These are phyloP conservation scores for Pongo pygmaeus DNA, from an alignment of 2,113 vertebrate genomes.

Conservation along the genomic window DNA sequence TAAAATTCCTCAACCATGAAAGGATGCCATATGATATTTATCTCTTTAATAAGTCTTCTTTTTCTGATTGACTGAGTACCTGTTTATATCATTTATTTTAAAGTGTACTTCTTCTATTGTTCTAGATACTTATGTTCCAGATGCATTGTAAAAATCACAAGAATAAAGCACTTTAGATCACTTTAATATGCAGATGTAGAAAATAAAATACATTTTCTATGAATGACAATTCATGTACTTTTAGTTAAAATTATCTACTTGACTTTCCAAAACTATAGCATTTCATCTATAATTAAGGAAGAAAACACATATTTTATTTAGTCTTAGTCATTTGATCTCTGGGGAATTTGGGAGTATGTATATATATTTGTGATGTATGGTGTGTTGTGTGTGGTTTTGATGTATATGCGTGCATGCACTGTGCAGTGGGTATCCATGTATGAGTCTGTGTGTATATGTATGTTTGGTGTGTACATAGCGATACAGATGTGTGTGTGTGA, in stretches of 20 bases:
- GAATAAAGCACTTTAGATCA: not conserved
- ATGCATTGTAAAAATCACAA: slow-evolving; percentile 13
- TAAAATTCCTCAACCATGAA: slow-evolving; percentile 42
- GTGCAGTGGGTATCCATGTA: not conserved
- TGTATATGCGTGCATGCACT: rapidly evolving
- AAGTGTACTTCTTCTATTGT: slow-evolving; percentile 33
- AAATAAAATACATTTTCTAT: not conserved
- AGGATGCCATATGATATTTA: slow-evolving; percentile 49
- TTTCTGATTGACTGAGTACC: slow-evolving; percentile 52
- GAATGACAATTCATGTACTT: not conserved
- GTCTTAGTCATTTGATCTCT: not conserved
- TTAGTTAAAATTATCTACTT: not conserved
- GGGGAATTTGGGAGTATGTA: not conserved
- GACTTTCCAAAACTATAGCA: not conserved
- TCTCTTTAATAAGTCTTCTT: slow-evolving; percentile 53
- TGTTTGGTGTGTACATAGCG: not conserved
- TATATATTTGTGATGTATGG: too few species aligned
- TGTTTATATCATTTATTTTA: slow-evolving; percentile 37
- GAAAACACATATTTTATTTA: not conserved
- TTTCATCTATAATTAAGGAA: not conserved
- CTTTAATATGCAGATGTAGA: not conserved
- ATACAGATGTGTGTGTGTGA: not conserved
- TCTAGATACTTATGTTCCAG: not conserved
- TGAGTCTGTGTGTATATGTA: not conserved
- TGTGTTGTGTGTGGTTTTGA: not conserved